These are phyloP conservation scores for Trissolcus japonicus DNA, from an alignment of 2,888 invertebrate species.

Conservation along the genomic window DNA sequence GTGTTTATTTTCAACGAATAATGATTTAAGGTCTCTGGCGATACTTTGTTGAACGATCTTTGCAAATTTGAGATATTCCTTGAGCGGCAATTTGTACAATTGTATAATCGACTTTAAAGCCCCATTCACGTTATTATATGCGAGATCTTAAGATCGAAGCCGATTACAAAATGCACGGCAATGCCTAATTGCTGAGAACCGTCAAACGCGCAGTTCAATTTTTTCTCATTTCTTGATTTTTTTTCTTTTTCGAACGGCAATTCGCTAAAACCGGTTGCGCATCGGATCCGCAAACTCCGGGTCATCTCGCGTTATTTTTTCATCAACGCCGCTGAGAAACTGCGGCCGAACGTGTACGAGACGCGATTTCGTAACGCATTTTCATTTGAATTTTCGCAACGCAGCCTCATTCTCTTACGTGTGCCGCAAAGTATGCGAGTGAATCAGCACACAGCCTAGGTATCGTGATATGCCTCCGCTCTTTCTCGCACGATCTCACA, in stretches of 20 bases:
- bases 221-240: too few species aligned
- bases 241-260: not conserved
- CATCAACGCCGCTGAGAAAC: constrained; percentile 16
- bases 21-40: too few species aligned
- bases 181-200: too few species aligned
- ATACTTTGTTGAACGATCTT: too few species aligned
- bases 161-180: too few species aligned
- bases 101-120: too few species aligned
- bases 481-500: constrained; percentile 52
- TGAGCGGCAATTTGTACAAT: too few species aligned
- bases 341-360: constrained; percentile 17
- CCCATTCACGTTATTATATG: too few species aligned
- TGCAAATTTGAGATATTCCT: too few species aligned
- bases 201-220: too few species aligned
- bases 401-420: constrained; percentile 51
- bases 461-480: constrained; percentile 46
- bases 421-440: constrained; percentile 49
- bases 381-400: constrained; percentile 52
- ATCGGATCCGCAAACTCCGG: constrained; percentile 2
- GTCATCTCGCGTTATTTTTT: constrained; percentile 15
- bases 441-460: constrained; percentile 50
- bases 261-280: not conserved
- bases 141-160: too few species aligned
- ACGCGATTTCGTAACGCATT: constrained; percentile 39
- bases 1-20: too few species aligned